Conservation (phyloP, 2,888 invertebrate species). For the Ceratothoa steindachneri region DNA sequence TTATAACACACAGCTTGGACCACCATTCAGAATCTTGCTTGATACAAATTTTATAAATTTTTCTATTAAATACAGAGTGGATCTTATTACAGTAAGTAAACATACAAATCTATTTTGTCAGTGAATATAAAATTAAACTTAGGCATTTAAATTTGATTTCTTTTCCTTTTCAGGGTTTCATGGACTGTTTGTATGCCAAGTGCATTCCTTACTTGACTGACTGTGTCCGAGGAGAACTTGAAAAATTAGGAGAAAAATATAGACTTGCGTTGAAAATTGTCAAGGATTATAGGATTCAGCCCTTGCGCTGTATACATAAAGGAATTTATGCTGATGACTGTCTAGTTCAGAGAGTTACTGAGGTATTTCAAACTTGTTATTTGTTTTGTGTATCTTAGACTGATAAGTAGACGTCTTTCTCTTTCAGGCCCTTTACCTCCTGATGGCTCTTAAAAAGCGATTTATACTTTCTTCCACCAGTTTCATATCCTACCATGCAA, state of each 20-base stretch:
- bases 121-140: not conserved
- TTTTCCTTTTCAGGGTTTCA: conserved; percentile 71
- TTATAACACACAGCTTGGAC: conserved; percentile 96
- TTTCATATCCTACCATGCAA: too few relatives aligned
- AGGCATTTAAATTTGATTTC: not conserved
- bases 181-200: conserved; percentile 98
- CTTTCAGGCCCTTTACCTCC: not conserved
- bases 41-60: conserved; percentile 99
- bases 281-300: conserved; percentile 89
- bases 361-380: too few relatives aligned
- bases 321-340: conserved; percentile 99
- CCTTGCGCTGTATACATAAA: conserved; percentile 88
- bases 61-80: conserved; percentile 94
- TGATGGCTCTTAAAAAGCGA: too few relatives aligned
- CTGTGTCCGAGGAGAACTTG: conserved; percentile 94
- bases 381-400: conserved; percentile 11
- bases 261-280: conserved; percentile 89
- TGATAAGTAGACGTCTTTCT: not conserved
- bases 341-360: conserved; percentile 87
- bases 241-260: conserved; percentile 92
- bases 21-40: conserved; percentile 91
- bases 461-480: too few relatives aligned
- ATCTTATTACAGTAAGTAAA: conserved; percentile 64
- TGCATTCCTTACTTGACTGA: conserved; percentile 94
- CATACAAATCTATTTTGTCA: not conserved